phyloP scores from a whole-genome alignment of 2,888 invertebrate species.

The Carterocephalus palaemon region DNA sequence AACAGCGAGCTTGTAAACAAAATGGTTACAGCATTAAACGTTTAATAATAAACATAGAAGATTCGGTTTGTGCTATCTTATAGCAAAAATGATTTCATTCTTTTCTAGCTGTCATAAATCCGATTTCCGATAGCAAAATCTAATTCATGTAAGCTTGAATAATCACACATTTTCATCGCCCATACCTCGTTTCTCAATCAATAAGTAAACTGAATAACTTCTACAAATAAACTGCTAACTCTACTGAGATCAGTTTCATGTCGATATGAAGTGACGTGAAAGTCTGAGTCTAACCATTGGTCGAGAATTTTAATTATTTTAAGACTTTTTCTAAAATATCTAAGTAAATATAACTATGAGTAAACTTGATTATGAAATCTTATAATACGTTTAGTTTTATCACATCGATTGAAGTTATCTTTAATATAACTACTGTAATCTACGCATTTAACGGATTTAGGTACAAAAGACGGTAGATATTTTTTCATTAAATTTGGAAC shows the following conservation, averaged over 20 bases:
- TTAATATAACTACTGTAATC: slow-evolving; percentile 8
- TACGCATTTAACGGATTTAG: too few species aligned
- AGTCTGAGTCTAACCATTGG: slow-evolving; percentile 20
- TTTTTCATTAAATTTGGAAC: neutral
- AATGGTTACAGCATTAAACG: too few species aligned
- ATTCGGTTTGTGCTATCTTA: too few species aligned
- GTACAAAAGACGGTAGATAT: too few species aligned
- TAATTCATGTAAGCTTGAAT: too few species aligned
- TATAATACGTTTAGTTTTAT: slow-evolving; percentile 8
- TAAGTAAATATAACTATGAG: slow-evolving; percentile 15
- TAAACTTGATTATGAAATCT: slow-evolving; percentile 11
- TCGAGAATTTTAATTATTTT: too few species aligned
- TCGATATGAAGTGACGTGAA: slow-evolving; percentile 14
- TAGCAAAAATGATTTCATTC: too few species aligned
- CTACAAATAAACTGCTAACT: slow-evolving; percentile 4
- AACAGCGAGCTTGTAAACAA: slow-evolving; percentile 10
- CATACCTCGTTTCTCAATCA: too few species aligned
- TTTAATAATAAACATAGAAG: too few species aligned
- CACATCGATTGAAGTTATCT: slow-evolving; percentile 12
- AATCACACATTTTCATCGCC: too few species aligned
- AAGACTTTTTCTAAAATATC: slow-evolving; percentile 6
- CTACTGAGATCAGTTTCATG: slow-evolving; percentile 13
- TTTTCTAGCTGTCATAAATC: too few species aligned
- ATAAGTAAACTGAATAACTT: neutral
- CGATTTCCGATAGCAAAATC: too few species aligned